Evolutionary conservation across 1,140 invertebrate genomes (phyloP).

Genomic region (Belonocnema kinseyi): DNA sequence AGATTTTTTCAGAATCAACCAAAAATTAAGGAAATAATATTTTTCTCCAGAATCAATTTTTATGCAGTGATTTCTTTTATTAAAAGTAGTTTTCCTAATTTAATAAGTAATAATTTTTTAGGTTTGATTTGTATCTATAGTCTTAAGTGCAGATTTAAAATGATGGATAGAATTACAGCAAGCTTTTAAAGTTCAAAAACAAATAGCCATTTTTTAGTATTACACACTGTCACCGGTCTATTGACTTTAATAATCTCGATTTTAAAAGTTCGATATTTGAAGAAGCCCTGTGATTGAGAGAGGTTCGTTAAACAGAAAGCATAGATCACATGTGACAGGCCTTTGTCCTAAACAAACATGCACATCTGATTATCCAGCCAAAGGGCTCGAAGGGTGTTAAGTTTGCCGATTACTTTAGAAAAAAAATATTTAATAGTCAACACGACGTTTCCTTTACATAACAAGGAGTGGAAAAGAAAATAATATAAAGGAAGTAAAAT

Average conservation of each 20-base stretch:
- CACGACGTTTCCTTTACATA: neutral
- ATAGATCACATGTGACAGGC: conserved; percentile 27
- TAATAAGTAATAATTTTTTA: too few relatives aligned
- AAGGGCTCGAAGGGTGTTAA: neutral
- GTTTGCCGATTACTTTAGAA: conserved; percentile 5
- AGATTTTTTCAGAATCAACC: too few relatives aligned
- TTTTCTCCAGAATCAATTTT: too few relatives aligned
- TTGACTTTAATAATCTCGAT: conserved; percentile 14
- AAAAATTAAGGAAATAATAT: too few relatives aligned
- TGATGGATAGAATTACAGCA: neutral
- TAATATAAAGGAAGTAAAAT: too few relatives aligned
- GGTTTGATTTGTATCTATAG: too few relatives aligned
- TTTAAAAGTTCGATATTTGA: conserved; percentile 4
- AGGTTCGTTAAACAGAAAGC: conserved; percentile 26
- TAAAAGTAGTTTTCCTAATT: too few relatives aligned
- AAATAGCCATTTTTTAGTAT: neutral
- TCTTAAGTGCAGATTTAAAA: neutral
- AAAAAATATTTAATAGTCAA: conserved; percentile 1
- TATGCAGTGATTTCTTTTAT: too few relatives aligned
- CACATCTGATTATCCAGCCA: neutral
- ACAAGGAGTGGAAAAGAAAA: too few relatives aligned
- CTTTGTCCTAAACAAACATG: conserved; percentile 31
- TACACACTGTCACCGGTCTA: neutral
- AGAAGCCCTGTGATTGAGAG: neutral
- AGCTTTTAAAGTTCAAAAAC: too few relatives aligned